Evolutionary conservation across 1,140 invertebrate species (phyloP).

Genomic region (Drosophila parabipectinata): DNA sequence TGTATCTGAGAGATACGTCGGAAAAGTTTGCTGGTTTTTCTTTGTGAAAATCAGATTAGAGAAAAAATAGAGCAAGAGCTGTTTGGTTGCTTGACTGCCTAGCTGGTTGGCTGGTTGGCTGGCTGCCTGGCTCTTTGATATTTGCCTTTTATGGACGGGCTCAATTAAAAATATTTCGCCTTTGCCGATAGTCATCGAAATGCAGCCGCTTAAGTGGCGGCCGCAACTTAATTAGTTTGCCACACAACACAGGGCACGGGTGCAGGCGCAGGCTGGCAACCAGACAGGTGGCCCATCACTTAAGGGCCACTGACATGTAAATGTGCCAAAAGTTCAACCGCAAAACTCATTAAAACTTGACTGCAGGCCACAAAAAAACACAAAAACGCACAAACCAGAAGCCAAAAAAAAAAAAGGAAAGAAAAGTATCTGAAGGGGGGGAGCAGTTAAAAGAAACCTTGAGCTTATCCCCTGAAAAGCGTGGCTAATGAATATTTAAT

Average conservation of each 20-base stretch:
- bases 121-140: slow-evolving; percentile 60
- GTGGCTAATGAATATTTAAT: slow-evolving; percentile 80
- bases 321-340: slow-evolving; percentile 80
- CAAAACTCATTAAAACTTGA: slow-evolving; percentile 61
- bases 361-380: slow-evolving; percentile 33
- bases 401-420: slow-evolving; percentile 12
- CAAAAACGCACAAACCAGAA: slow-evolving; percentile 43
- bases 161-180: slow-evolving; percentile 76
- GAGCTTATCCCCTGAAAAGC: slow-evolving; percentile 38
- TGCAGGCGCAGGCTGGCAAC: neutral
- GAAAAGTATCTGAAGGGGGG: slow-evolving; percentile 4
- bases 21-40: slow-evolving; percentile 43
- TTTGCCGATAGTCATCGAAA: slow-evolving; percentile 55
- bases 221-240: slow-evolving; percentile 70
- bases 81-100: too few relatives aligned
- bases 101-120: slow-evolving; percentile 11
- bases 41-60: slow-evolving; percentile 69
- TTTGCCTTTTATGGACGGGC: slow-evolving; percentile 61
- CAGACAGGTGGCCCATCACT: slow-evolving; percentile 75
- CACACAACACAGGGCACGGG: slow-evolving; percentile 17
- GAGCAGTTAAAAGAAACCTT: neutral
- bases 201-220: slow-evolving; percentile 50
- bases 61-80: slow-evolving; percentile 49
- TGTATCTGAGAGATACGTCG: slow-evolving; percentile 28
- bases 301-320: slow-evolving; percentile 75